A percentile compares a stretch with the other conserved stretches of the same genome.
These are phyloP conservation scores for Dermatophagoides farinae DNA, from an alignment of 1,140 invertebrate genomes.

Conservation along the genomic window DNA sequence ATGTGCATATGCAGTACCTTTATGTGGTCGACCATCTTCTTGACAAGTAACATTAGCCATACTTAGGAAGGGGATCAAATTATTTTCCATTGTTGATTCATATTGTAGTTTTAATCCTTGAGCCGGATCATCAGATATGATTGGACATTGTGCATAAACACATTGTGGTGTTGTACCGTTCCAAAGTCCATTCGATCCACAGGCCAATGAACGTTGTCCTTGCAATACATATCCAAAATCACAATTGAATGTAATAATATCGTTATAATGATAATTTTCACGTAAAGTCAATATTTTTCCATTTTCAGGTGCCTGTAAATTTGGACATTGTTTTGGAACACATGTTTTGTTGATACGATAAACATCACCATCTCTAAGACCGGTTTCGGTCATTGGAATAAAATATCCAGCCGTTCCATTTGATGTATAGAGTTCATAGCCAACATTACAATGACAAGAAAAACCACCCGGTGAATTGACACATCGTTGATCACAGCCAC, in stretches of 20 bases:
- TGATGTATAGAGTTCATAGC: constrained; percentile 65
- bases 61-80: constrained; percentile 62
- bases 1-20: constrained; percentile 51
- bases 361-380: constrained; percentile 60
- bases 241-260: constrained; percentile 75
- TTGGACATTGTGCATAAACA: constrained; percentile 72
- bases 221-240: constrained; percentile 81
- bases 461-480: constrained; percentile 68
- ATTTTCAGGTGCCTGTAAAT: constrained; percentile 58
- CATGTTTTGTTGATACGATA: constrained; percentile 86
- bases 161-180: constrained; percentile 80
- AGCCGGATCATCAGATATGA: constrained; percentile 62
- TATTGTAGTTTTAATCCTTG: constrained; percentile 48
- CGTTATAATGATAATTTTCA: constrained; percentile 63
- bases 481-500: constrained; percentile 82
- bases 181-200: constrained; percentile 74
- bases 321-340: constrained; percentile 66
- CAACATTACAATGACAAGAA: constrained; percentile 69
- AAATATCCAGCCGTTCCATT: constrained; percentile 79
- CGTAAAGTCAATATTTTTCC: constrained; percentile 64
- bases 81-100: constrained; percentile 20
- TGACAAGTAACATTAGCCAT: constrained; percentile 68
- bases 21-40: constrained; percentile 47
- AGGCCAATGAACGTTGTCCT: constrained; percentile 58
- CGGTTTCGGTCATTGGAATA: constrained; percentile 60